These are phyloP conservation scores for Heterodera schachtii DNA, from an alignment of 1,140 invertebrate species.

Conservation along the genomic window DNA sequence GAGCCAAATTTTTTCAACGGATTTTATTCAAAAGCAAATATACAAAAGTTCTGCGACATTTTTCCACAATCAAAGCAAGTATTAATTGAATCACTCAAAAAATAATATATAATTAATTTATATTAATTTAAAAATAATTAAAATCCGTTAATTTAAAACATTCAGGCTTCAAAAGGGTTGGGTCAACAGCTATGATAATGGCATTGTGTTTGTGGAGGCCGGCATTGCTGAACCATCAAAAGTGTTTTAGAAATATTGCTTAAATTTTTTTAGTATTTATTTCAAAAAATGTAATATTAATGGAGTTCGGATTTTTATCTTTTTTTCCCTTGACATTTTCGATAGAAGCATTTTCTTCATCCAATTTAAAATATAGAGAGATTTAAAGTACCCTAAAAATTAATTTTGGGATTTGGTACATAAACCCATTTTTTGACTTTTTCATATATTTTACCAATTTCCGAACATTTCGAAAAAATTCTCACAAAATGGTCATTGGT, in stretches of 20 bases:
- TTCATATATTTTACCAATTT: too few relatives aligned
- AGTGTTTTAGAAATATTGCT: not conserved
- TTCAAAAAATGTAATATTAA: not conserved
- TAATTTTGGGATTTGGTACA: too few relatives aligned
- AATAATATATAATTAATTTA: not conserved
- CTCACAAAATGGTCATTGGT: too few relatives aligned
- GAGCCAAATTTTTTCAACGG: slow-evolving; percentile 29
- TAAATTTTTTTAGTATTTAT: not conserved
- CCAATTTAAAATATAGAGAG: too few relatives aligned
- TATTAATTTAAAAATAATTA: not conserved
- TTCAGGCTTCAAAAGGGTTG: slow-evolving; percentile 35
- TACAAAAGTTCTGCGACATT: slow-evolving; percentile 35
- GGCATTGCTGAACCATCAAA: slow-evolving; percentile 46
- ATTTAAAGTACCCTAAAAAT: too few relatives aligned
- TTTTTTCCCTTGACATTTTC: too few relatives aligned
- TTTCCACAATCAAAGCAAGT: slow-evolving; percentile 37
- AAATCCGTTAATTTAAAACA: too few relatives aligned
- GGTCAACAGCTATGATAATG: slow-evolving; percentile 50
- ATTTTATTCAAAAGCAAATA: slow-evolving; percentile 43
- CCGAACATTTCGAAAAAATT: too few relatives aligned
- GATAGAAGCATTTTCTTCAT: too few relatives aligned
- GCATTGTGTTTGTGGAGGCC: slow-evolving; percentile 52
- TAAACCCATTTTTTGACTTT: too few relatives aligned
- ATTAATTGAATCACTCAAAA: too few relatives aligned
- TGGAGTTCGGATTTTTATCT: not conserved